These are phyloP conservation scores for Anoplius nigerrimus DNA, from an alignment of 2,888 invertebrate genomes.

Conservation along the genomic window DNA sequence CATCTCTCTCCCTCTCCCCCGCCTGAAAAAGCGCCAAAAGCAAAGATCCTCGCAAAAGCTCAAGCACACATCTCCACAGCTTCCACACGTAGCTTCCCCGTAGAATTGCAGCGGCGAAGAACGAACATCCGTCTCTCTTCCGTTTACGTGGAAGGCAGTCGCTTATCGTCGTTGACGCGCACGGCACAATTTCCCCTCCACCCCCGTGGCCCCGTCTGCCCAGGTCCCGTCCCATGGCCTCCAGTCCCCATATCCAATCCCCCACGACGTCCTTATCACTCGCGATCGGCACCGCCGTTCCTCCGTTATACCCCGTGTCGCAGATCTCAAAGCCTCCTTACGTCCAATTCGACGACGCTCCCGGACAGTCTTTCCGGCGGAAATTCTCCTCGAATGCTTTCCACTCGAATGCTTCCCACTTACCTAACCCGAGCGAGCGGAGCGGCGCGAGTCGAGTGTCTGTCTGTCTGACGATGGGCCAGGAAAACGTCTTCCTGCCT, in stretches of 20 bases:
- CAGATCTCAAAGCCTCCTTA: no score
- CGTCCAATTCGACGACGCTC: not conserved
- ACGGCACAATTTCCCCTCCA: no score
- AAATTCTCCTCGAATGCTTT: no score
- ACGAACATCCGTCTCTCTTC: not conserved
- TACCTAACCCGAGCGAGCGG: slow-evolving; percentile 74
- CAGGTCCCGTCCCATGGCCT: no score
- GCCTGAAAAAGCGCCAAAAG: slow-evolving; percentile 16
- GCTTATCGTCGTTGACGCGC: no score
- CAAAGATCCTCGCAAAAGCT: not conserved
- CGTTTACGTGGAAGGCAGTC: not conserved
- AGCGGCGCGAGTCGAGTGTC: slow-evolving; percentile 74
- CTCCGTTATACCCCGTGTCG: no score
- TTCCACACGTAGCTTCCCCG: no score
- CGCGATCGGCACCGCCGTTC: no score
- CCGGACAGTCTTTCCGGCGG: not conserved
- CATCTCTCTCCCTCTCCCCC: not conserved
- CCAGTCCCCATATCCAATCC: no score
- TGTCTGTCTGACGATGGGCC: slow-evolving; percentile 40
- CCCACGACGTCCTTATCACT: no score
- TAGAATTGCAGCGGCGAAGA: no score
- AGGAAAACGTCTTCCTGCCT: slow-evolving; percentile 37
- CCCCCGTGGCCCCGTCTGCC: no score
- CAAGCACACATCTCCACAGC: not conserved
- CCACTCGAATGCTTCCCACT: slow-evolving; percentile 52